These are phyloP conservation scores for Drosophila mojavensis DNA, from an alignment of 1,140 invertebrate species.

Conservation along the genomic window DNA sequence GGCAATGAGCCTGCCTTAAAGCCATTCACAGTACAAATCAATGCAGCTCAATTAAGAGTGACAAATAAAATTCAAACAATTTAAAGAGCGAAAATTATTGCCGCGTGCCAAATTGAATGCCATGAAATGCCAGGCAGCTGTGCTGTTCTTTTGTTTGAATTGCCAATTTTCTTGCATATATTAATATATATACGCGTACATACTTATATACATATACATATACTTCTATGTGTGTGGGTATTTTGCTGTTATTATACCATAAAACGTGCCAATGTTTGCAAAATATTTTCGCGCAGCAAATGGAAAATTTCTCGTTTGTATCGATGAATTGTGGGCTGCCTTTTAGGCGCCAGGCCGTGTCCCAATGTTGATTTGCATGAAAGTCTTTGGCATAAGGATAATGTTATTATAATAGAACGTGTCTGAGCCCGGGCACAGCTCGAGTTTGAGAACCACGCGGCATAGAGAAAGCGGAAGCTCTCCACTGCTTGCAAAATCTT, in stretches of 20 bases:
- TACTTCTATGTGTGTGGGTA: not conserved
- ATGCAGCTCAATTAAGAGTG: not conserved
- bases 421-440: conserved; percentile 14
- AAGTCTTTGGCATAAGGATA: conserved; percentile 5
- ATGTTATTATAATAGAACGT: conserved; percentile 31
- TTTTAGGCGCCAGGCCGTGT: conserved; percentile 32
- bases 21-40: not conserved
- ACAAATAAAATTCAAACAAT: not conserved
- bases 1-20: not conserved
- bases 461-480: not conserved
- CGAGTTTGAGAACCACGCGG: not conserved
- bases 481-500: not conserved
- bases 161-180: conserved; percentile 17
- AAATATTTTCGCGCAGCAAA: conserved; percentile 26
- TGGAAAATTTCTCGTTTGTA: conserved; percentile 10
- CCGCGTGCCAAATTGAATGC: conserved; percentile 9
- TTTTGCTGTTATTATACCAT: conserved; percentile 12
- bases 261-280: conserved; percentile 35
- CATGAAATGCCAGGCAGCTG: conserved; percentile 4
- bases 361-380: conserved; percentile 7
- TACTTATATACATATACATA: not conserved
- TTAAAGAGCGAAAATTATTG: conserved; percentile 5
- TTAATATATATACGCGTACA: not conserved
- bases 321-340: conserved; percentile 26
- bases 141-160: not conserved